Base-by-base conservation (phyloP, 1,140 invertebrate genomes). In the Saccostrea cuccullata region DNA sequence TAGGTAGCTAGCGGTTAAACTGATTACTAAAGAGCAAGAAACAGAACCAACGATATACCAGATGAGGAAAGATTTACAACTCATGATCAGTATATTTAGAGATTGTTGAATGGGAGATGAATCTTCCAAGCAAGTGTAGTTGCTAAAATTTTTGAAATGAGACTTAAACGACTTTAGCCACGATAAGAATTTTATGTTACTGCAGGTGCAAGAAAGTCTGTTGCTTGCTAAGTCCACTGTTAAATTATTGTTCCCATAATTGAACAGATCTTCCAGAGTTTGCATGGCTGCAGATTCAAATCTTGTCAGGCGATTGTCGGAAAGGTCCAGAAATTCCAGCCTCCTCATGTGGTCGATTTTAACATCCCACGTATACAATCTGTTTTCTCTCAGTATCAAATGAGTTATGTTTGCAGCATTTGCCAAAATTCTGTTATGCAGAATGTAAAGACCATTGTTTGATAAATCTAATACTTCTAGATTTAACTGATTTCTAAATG, bases 101-200 rank as follows among this genome's bases (percentile, higher is more conserved):
- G 70, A 73, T 73, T 15, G 26, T 3, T 73, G 23, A 73, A 73
- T 26, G 15, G 9, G 4, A 23, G 70, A 36, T 15, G 70, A 73
- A 73, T 73, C 70, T 73, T 73, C 70, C 26, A 73, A 30, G 70
- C 70, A 73, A 30, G 26, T 73, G 70, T 73, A 73, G 9, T 73
- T 73, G 9, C 26, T 26, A 12, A 30, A 73, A 13, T 73, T 36
- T 12, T 15, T 73, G 15, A 73, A 73, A 73, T 17, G 26, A 2
- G 70, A 73, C 70, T 73, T 73, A 30, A 30, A 30, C 12, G 70
- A 73, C 1, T 8, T 26, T 12, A 73, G 70, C 70, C 70, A 73
- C 13, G 26, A 30, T 73, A 73, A 73, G 13, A 73, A 73, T 36
- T 17, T 15, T 36, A 73, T 23, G 30, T 73, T 30, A 15, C 26